These are phyloP conservation scores for Ptilonorhynchus violaceus DNA, from an alignment of 2,113 vertebrate species.

Conservation along the genomic window DNA sequence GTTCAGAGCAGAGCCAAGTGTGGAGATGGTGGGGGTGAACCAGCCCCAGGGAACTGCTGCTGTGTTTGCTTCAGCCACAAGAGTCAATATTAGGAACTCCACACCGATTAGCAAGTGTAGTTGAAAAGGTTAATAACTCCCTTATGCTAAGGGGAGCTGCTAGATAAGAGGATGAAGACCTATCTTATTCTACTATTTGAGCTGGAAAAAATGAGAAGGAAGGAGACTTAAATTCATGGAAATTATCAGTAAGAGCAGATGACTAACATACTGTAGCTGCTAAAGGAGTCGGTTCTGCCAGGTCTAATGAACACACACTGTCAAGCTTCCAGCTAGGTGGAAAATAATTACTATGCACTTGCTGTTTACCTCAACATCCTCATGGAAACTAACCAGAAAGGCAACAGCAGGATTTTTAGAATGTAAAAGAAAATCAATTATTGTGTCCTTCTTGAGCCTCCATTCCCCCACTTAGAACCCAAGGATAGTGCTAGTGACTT, in stretches of 20 bases:
- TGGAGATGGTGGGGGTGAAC: neutral
- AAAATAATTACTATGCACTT: neutral
- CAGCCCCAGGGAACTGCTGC: neutral
- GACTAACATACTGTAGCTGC: neutral
- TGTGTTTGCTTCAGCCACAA: neutral
- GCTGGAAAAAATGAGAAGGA: neutral
- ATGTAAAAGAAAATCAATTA: neutral
- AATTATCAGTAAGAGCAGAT: neutral
- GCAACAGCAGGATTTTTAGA: neutral
- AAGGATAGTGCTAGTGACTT: neutral
- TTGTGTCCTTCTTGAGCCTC: neutral
- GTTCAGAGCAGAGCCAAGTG: neutral
- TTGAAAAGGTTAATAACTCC: neutral
- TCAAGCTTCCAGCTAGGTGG: neutral
- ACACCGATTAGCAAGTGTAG: neutral
- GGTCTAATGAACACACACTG: neutral
- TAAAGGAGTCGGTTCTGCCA: neutral
- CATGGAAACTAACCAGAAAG: neutral
- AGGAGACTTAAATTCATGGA: neutral
- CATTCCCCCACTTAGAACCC: neutral
- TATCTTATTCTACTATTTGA: neutral
- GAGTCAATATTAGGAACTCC: neutral
- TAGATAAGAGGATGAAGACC: neutral
- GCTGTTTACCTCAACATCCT: neutral
- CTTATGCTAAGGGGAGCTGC: neutral